A percentile compares a stretch with the other conserved stretches of the same genome.
Evolutionary conservation across 2,113 vertebrate genomes (phyloP).

Genomic region (Phoxinus phoxinus): DNA sequence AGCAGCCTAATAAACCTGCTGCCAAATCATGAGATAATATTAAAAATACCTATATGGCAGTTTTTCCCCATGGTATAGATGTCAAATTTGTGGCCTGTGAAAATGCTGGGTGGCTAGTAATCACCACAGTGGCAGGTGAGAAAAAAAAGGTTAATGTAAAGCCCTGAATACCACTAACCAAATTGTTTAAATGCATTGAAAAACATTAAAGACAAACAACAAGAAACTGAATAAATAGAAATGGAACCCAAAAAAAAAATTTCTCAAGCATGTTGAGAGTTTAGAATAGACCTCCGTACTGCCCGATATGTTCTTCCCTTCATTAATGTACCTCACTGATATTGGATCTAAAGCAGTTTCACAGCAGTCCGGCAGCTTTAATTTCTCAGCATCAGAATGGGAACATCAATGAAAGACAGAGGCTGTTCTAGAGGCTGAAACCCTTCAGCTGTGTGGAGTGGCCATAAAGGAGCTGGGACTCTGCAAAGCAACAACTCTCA

Average conservation of each 20-base stretch:
- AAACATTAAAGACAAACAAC: not conserved
- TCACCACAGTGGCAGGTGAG: no score
- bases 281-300: not conserved
- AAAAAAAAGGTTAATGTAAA: no score
- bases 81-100: no score
- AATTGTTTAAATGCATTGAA: not conserved
- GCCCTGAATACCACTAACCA: not conserved
- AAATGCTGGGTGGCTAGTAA: no score
- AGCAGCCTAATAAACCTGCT: no score
- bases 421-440: constrained; percentile 8
- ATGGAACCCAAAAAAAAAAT: not conserved
- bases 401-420: constrained; percentile 19
- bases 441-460: constrained; percentile 15
- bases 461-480: not conserved
- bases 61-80: no score
- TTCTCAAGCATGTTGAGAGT: not conserved
- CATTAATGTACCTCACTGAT: not conserved
- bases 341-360: constrained; percentile 33
- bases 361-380: constrained; percentile 7
- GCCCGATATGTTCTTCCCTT: not conserved
- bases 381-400: constrained; percentile 22
- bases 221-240: not conserved
- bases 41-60: no score
- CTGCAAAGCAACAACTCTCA: not conserved
- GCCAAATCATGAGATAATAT: no score